These are phyloP conservation scores for Delia radicum DNA, from an alignment of 1,140 invertebrate genomes.

Conservation along the genomic window DNA sequence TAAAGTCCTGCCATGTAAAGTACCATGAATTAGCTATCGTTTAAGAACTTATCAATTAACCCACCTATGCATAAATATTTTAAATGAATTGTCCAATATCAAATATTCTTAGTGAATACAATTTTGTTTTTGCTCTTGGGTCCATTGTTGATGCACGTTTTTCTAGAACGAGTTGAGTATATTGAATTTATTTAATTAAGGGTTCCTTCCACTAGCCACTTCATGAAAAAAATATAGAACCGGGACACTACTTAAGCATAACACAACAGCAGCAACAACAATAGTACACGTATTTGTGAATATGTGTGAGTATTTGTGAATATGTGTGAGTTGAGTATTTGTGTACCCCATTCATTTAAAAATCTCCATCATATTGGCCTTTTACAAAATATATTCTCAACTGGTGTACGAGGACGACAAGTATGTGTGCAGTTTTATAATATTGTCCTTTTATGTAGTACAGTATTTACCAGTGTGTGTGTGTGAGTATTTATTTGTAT, in stretches of 20 bases:
- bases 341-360: background rate
- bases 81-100: constrained; percentile 13
- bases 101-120: constrained; percentile 13
- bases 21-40: too few relatives aligned
- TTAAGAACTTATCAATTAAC: background rate
- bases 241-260: constrained; percentile 10
- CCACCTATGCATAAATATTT: background rate
- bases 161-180: constrained; percentile 23
- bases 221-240: background rate
- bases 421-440: too few relatives aligned
- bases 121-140: background rate
- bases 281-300: background rate
- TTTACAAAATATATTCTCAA: background rate
- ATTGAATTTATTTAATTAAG: constrained; percentile 36
- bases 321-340: background rate
- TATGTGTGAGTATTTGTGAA: background rate
- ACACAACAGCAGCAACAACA: background rate
- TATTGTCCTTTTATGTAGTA: background rate
- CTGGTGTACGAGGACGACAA: background rate
- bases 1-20: too few relatives aligned
- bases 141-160: background rate
- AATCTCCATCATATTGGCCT: background rate
- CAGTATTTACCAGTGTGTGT: background rate
- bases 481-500: background rate
- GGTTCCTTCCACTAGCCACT: constrained; percentile 19